phyloP scores from a whole-genome alignment of 2,888 invertebrate species.

The Cheilosia soror region DNA sequence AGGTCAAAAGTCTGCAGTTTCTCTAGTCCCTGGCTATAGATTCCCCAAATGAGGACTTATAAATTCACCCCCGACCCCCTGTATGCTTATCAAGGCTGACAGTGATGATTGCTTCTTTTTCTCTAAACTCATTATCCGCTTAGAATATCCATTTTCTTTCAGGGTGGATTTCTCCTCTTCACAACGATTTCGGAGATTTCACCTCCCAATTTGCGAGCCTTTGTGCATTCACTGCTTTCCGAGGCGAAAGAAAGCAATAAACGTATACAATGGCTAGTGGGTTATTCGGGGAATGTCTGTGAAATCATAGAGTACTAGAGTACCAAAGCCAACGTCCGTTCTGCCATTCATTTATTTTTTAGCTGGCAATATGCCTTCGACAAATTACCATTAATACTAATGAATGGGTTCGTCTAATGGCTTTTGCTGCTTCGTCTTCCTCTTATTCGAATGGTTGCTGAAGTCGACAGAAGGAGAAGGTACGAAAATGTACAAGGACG shows the following conservation, averaged over 20 bases:
- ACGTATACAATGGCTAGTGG: constrained; percentile 21
- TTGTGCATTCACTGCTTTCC: constrained; percentile 14
- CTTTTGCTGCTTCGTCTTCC: constrained; percentile 48
- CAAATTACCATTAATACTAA: constrained; percentile 72
- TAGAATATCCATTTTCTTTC: constrained; percentile 48
- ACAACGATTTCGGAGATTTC: constrained; percentile 23
- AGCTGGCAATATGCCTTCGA: constrained; percentile 69
- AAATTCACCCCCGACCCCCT: constrained; percentile 7
- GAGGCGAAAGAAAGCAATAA: constrained; percentile 41
- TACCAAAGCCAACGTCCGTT: constrained; percentile 1
- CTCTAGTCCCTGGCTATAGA: background rate
- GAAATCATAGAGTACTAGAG: constrained; percentile 54
- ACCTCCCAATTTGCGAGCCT: constrained; percentile 4
- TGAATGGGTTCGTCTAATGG: constrained; percentile 69
- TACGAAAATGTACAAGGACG: constrained; percentile 36
- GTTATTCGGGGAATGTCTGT: constrained; percentile 40
- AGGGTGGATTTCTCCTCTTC: constrained; percentile 14
- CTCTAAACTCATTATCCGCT: constrained; percentile 50
- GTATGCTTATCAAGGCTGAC: constrained; percentile 10
- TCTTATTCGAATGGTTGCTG: constrained; percentile 45
- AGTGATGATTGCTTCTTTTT: constrained; percentile 49
- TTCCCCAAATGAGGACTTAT: background rate
- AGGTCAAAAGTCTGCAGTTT: constrained; percentile 51
- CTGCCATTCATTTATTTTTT: constrained; percentile 60
- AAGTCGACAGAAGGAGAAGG: constrained; percentile 18